A percentile compares a stretch with the other conserved stretches of the same genome.
Conservation (phyloP, 1,140 invertebrate species). For the Apis cerana region DNA sequence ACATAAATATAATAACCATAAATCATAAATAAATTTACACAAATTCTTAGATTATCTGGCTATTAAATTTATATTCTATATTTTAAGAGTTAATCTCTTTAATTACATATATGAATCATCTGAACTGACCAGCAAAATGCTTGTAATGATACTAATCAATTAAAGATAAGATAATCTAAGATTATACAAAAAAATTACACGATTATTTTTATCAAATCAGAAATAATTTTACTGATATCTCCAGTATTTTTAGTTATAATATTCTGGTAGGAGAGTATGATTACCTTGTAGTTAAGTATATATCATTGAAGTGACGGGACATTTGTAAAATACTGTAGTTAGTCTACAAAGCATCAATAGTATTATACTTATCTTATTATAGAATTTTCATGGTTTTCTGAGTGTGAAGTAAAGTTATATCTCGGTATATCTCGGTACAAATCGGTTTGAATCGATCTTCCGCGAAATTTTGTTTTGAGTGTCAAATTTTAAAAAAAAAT, state of each 20-base stretch:
- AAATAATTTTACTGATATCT: constrained; percentile 24
- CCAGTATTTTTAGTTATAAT: not conserved
- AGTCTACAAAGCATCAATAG: constrained; percentile 10
- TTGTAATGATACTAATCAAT: not conserved
- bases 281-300: constrained; percentile 38
- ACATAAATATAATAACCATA: not conserved
- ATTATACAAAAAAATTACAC: not conserved
- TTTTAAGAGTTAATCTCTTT: not conserved
- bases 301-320: constrained; percentile 35
- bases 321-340: constrained; percentile 26
- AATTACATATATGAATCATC: not conserved
- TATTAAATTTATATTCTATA: not conserved
- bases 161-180: not conserved
- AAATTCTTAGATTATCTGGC: not conserved
- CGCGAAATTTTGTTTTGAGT: constrained; percentile 35
- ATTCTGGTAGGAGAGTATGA: constrained; percentile 25
- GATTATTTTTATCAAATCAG: constrained; percentile 12
- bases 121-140: not conserved
- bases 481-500: constrained; percentile 56
- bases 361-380: constrained; percentile 12
- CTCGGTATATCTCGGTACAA: constrained; percentile 37
- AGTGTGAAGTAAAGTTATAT: constrained; percentile 17
- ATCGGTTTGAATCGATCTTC: constrained; percentile 49
- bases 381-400: not conserved
- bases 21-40: not conserved